Conservation (phyloP, 1,140 invertebrate genomes). For the Trichonephila clavipes region DNA sequence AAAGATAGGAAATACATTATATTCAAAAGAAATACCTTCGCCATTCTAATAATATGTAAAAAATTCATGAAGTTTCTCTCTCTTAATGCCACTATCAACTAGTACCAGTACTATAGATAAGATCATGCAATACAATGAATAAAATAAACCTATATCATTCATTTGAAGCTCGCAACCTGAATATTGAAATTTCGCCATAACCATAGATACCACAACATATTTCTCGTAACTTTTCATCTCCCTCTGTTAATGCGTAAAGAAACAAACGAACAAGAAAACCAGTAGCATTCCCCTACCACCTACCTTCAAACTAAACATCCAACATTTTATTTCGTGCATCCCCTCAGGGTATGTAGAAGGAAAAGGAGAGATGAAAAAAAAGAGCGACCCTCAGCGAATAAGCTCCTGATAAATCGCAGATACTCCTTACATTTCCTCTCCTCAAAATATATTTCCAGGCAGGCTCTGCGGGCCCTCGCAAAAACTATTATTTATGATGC, state of each 20-base stretch:
- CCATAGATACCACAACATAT: no score
- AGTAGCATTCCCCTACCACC: neutral
- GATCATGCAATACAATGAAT: no score
- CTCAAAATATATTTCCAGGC: neutral
- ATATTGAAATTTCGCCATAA: no score
- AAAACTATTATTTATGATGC: slow-evolving; percentile 38
- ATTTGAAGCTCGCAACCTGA: no score
- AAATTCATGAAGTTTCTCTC: no score
- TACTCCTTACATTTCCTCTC: neutral
- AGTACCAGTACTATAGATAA: no score
- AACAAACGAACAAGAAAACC: neutral
- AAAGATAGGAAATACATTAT: no score
- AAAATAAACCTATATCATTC: no score
- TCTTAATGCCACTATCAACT: no score
- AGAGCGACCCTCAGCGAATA: neutral
- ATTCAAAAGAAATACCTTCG: no score
- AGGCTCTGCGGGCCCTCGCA: neutral
- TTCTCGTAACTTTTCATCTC: no score
- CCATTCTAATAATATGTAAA: no score
- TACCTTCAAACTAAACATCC: neutral
- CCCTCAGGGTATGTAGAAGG: neutral
- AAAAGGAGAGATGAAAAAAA: neutral
- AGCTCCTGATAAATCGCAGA: slow-evolving; percentile 23
- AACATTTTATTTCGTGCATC: neutral
- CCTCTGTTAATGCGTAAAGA: neutral